Conservation (phyloP, 2,797 vertebrate genomes). For the Oryzias sinensis region DNA sequence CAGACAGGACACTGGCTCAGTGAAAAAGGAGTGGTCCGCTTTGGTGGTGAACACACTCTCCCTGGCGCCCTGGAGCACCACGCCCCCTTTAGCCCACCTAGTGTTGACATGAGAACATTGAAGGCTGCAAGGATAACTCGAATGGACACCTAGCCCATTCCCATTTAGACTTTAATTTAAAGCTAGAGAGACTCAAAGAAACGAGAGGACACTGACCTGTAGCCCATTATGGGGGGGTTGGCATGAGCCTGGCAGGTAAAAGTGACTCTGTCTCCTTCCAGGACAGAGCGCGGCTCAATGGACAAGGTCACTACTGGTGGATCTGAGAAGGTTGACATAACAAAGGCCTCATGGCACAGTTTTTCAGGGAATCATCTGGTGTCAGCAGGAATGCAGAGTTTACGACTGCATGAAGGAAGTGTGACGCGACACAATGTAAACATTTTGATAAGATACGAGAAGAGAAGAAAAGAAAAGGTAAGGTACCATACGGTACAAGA, state of each 20-base stretch:
- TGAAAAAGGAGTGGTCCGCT: conserved; percentile 95
- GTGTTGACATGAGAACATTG: background rate
- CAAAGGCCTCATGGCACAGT: conserved; percentile 14
- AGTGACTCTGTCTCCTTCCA: conserved; percentile 88
- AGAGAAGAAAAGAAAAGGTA: too few species aligned
- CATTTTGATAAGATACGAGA: too few species aligned
- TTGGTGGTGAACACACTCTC: conserved; percentile 91
- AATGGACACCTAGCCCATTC: too few species aligned
- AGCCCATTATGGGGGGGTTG: conserved; percentile 92
- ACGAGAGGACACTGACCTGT: conserved; percentile 78
- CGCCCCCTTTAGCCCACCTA: conserved; percentile 95
- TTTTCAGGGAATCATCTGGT: conserved; percentile 21
- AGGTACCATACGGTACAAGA: too few species aligned
- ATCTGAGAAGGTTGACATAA: conserved; percentile 71
- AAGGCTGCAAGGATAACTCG: too few species aligned
- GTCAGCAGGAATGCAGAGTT: conserved; percentile 10
- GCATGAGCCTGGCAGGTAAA: conserved; percentile 93
- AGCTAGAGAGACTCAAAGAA: background rate
- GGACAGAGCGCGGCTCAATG: conserved; percentile 92
- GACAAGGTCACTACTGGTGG: conserved; percentile 90
- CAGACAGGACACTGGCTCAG: conserved; percentile 94
- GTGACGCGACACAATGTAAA: too few species aligned
- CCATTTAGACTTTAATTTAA: too few species aligned
- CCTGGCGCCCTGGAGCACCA: conserved; percentile 88
- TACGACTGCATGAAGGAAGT: too few species aligned